A percentile compares a stretch with the other conserved stretches of the same genome.
These are phyloP conservation scores for Tympanoctomys barrerae DNA, from an alignment of 2,797 vertebrate species.

Conservation along the genomic window DNA sequence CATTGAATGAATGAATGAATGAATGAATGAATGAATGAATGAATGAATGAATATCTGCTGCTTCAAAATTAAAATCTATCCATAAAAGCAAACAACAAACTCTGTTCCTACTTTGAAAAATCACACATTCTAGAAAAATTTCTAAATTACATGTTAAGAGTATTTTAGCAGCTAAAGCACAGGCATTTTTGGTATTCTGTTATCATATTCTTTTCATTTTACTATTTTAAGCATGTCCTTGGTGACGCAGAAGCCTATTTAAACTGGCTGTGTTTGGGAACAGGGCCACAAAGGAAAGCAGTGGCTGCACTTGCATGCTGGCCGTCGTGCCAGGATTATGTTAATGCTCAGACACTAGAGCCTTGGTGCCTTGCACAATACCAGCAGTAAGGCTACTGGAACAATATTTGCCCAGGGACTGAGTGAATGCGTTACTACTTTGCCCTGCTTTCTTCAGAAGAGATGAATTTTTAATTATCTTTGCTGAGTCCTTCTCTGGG, in stretches of 20 bases:
- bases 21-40: not conserved
- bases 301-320: not conserved
- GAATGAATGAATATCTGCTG: not conserved
- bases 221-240: slow-evolving; percentile 69
- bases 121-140: slow-evolving; percentile 39
- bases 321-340: not conserved
- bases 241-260: slow-evolving; percentile 59
- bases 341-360: not conserved
- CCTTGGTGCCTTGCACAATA: not conserved
- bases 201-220: slow-evolving; percentile 45
- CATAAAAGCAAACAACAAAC: not conserved
- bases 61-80: not conserved
- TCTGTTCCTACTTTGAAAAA: not conserved
- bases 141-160: slow-evolving; percentile 57
- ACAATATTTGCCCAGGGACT: slow-evolving; percentile 54
- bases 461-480: not conserved
- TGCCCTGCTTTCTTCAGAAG: slow-evolving; percentile 9
- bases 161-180: slow-evolving; percentile 40
- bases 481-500: slow-evolving; percentile 49
- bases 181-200: slow-evolving; percentile 24
- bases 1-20: not conserved
- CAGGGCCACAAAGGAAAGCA: not conserved
- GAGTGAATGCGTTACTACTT: slow-evolving; percentile 43
- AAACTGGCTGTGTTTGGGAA: slow-evolving; percentile 47
- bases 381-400: not conserved